A percentile compares a stretch with the other conserved stretches of the same genome.
Evolutionary conservation across 2,797 vertebrate species (phyloP).

Genomic region (Galago senegalensis): DNA sequence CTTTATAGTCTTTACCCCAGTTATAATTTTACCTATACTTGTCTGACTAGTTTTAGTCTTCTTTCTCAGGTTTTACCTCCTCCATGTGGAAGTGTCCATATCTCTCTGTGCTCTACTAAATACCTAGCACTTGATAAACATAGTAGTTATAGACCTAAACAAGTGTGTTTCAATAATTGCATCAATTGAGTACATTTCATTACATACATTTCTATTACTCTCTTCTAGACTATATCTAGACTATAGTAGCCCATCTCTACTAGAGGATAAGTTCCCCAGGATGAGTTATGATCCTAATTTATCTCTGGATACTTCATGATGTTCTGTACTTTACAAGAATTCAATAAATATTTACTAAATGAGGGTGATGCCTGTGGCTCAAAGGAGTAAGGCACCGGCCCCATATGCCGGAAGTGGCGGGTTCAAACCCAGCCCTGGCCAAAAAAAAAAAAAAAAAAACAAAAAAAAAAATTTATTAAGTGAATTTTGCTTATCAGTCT

Average conservation of each 20-base stretch:
- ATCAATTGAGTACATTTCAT: background rate
- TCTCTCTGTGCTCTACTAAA: background rate
- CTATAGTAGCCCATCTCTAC: background rate
- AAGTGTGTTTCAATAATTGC: constrained; percentile 3
- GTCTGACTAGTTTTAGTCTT: background rate
- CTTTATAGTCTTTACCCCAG: background rate
- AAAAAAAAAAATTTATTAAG: background rate
- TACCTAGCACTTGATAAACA: background rate
- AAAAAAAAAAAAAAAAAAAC: too few relatives aligned
- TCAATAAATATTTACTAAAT: background rate
- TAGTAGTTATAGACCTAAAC: background rate
- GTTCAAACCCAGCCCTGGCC: too few relatives aligned
- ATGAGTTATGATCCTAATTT: background rate
- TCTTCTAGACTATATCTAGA: background rate
- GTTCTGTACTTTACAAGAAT: background rate
- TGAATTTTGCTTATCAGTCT: background rate
- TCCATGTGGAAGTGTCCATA: background rate
- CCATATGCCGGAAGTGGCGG: too few relatives aligned
- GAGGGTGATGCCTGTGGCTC: too few relatives aligned
- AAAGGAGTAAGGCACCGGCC: too few relatives aligned
- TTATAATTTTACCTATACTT: background rate
- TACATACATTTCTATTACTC: background rate
- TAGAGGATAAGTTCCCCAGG: background rate
- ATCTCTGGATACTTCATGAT: background rate
- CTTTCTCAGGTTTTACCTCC: background rate